A percentile compares a stretch with the other conserved stretches of the same genome.
Conservation (phyloP, 2,888 invertebrate genomes). For the Drosophila testacea region DNA sequence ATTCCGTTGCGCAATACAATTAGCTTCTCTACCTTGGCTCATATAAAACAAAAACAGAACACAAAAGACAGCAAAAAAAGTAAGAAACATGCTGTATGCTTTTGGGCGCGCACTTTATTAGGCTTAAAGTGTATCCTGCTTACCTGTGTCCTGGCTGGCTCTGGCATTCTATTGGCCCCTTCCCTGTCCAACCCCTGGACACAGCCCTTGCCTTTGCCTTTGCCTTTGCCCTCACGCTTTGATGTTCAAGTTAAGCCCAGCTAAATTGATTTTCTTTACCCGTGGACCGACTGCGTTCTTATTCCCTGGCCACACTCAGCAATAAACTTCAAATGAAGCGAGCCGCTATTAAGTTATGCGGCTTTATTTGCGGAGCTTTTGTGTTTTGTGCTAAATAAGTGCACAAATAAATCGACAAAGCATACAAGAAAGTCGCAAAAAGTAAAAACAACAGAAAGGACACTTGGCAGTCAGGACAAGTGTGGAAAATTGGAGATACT, state of each 20-base stretch:
- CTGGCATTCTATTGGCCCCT: background rate
- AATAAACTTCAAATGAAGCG: slow-evolving; percentile 81
- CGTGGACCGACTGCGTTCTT: slow-evolving; percentile 41
- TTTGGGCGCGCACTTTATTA: slow-evolving; percentile 77
- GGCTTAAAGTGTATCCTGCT: slow-evolving; percentile 69
- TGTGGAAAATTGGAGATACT: slow-evolving; percentile 21
- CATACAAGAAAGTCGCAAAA: slow-evolving; percentile 21
- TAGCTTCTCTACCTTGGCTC: slow-evolving; percentile 58
- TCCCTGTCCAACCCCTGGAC: background rate
- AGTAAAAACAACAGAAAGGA: slow-evolving; percentile 21
- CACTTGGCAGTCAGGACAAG: slow-evolving; percentile 29
- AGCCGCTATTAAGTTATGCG: slow-evolving; percentile 78
- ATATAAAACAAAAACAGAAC: slow-evolving; percentile 48
- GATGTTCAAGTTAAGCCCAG: slow-evolving; percentile 79
- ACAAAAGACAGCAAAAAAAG: slow-evolving; percentile 9
- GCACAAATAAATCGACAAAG: slow-evolving; percentile 75
- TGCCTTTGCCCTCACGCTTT: slow-evolving; percentile 68
- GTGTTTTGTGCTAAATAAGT: slow-evolving; percentile 73
- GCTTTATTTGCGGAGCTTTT: slow-evolving; percentile 67
- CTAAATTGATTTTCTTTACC: slow-evolving; percentile 80
- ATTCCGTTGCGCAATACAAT: slow-evolving; percentile 76
- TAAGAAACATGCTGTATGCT: slow-evolving; percentile 32
- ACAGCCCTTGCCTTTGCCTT: slow-evolving; percentile 7
- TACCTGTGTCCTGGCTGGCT: slow-evolving; percentile 54
- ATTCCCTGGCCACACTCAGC: slow-evolving; percentile 56